Evolutionary conservation across 2,888 invertebrate species (phyloP).

Genomic region (Patella ulyssiponensis): DNA sequence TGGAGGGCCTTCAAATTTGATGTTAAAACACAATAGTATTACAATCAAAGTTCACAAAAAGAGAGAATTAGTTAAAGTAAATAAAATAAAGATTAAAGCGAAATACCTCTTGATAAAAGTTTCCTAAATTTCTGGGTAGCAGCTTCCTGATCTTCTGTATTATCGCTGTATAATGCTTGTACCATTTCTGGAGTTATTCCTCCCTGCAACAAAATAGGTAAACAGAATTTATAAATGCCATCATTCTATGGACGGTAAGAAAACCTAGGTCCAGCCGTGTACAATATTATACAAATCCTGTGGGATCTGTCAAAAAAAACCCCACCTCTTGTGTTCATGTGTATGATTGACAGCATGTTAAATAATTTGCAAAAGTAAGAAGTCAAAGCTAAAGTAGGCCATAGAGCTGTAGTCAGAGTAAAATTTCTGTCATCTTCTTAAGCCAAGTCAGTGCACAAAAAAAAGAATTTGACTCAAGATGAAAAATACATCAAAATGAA

Average conservation of each 20-base stretch:
- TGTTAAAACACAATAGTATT: neutral
- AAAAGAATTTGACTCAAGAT: neutral
- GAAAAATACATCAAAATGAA: slow-evolving; percentile 7
- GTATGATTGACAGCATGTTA: too few relatives aligned
- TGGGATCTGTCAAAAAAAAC: too few relatives aligned
- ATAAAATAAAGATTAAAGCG: neutral
- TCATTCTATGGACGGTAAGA: too few relatives aligned
- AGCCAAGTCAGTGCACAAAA: neutral
- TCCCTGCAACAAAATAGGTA: slow-evolving; percentile 49
- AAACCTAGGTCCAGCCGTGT: too few relatives aligned
- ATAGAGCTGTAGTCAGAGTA: too few relatives aligned
- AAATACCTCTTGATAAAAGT: slow-evolving; percentile 82
- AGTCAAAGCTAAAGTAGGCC: too few relatives aligned
- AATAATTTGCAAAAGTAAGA: too few relatives aligned
- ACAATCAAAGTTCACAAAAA: neutral
- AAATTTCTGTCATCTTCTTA: too few relatives aligned
- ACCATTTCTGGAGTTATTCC: slow-evolving; percentile 86
- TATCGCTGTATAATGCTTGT: slow-evolving; percentile 78
- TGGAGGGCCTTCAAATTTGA: too few relatives aligned
- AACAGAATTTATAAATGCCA: too few relatives aligned
- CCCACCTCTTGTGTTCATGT: too few relatives aligned
- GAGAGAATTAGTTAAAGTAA: neutral
- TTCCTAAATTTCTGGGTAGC: slow-evolving; percentile 95
- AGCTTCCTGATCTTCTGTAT: slow-evolving; percentile 81
- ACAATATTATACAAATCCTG: too few relatives aligned